Evolutionary conservation across 2,113 vertebrate species (phyloP).

Genomic region (Nipponia nippon): DNA sequence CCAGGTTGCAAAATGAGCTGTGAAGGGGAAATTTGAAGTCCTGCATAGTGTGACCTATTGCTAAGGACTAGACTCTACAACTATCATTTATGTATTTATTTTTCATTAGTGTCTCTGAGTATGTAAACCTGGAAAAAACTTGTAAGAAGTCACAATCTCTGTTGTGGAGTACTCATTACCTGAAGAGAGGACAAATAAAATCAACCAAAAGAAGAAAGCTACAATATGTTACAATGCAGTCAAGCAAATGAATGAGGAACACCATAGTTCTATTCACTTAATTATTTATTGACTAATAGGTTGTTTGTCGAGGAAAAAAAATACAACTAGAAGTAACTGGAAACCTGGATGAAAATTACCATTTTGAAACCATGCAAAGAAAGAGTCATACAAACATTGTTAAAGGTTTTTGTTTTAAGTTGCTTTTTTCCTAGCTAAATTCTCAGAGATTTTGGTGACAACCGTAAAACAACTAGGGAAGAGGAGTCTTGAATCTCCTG

Average conservation of each 20-base stretch:
- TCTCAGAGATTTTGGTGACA: neutral
- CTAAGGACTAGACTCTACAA: neutral
- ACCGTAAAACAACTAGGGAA: neutral
- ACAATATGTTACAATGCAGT: neutral
- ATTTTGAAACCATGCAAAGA: neutral
- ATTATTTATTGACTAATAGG: neutral
- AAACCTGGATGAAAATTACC: neutral
- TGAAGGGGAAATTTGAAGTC: neutral
- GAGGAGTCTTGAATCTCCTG: neutral
- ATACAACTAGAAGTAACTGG: neutral
- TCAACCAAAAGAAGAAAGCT: neutral
- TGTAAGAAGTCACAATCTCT: neutral
- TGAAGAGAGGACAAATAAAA: neutral
- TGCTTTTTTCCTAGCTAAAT: neutral
- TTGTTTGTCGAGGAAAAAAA: neutral
- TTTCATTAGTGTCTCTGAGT: neutral
- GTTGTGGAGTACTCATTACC: neutral
- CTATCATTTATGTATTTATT: neutral
- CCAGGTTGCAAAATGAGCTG: neutral
- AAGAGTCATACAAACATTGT: neutral
- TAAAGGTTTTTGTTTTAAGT: neutral
- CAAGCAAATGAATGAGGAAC: neutral
- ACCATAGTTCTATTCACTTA: neutral
- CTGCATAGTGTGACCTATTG: neutral
- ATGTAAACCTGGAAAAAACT: neutral